Evolutionary conservation across 53 echinoderm and acorn worm genomes (phyloP).

Genomic region (Mesocentrotus franciscanus): DNA sequence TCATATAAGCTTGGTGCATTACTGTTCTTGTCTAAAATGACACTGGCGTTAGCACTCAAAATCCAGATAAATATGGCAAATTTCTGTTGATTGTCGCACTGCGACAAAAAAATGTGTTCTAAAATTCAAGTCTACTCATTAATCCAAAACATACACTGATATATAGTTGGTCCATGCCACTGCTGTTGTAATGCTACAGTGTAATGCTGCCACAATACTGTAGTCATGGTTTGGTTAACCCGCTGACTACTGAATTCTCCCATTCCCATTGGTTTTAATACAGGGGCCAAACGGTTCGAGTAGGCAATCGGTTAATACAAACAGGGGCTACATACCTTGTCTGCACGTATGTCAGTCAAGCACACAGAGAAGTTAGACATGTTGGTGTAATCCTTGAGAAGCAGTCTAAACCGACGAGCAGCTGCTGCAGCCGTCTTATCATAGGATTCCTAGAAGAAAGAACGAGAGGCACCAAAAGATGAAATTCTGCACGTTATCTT

Average conservation of each 20-base stretch:
- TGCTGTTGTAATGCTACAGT: not conserved
- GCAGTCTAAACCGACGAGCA: not conserved
- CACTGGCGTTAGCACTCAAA: too few species aligned
- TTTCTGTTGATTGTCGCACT: not conserved
- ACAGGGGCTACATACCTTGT: slow-evolving; percentile 22
- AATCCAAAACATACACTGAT: not conserved
- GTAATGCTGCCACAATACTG: not conserved
- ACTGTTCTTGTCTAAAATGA: too few species aligned
- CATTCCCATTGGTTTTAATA: too few species aligned
- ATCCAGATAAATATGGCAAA: not conserved
- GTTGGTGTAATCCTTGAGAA: slow-evolving; percentile 29
- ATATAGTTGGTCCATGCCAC: not conserved
- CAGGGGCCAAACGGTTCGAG: too few species aligned
- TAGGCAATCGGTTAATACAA: not conserved
- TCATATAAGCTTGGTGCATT: too few species aligned
- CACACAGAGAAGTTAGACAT: slow-evolving; percentile 48
- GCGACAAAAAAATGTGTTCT: not conserved
- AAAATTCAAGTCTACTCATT: not conserved
- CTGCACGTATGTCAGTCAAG: slow-evolving; percentile 39
- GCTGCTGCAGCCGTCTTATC: slow-evolving; percentile 42
- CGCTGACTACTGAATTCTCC: too few species aligned
- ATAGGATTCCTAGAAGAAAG: slow-evolving; percentile 18
- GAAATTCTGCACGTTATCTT: too few species aligned
- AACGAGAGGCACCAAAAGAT: not conserved
- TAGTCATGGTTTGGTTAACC: not conserved